A percentile compares a stretch with the other conserved stretches of the same genome.
phyloP scores from a whole-genome alignment of 2,113 vertebrate species.

The Donacobius atricapilla region DNA sequence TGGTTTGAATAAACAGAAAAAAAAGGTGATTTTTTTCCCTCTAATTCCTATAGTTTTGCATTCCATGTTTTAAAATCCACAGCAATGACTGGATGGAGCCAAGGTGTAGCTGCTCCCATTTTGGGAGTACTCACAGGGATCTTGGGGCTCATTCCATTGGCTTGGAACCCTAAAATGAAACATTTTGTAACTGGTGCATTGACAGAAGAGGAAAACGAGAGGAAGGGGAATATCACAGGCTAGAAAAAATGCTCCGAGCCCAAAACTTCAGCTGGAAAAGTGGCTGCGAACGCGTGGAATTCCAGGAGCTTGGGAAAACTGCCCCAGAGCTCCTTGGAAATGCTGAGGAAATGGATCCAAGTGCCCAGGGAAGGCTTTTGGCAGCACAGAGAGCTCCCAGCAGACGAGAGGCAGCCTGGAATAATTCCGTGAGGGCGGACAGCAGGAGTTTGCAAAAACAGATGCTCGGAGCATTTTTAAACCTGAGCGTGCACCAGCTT shows the following conservation, averaged over 20 bases:
- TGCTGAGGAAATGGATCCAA: background rate
- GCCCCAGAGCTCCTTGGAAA: background rate
- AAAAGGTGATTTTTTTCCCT: background rate
- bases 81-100: background rate
- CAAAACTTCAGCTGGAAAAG: slow-evolving; percentile 40
- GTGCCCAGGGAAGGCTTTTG: background rate
- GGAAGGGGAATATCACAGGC: background rate
- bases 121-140: background rate
- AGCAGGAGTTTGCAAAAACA: slow-evolving; percentile 12
- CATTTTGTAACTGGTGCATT: fast-evolving
- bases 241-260: background rate
- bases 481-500: background rate
- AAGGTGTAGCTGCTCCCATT: background rate
- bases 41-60: background rate
- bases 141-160: background rate
- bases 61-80: background rate
- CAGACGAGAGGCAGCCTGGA: background rate
- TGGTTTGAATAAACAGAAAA: background rate
- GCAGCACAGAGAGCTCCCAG: background rate
- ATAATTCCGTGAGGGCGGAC: background rate
- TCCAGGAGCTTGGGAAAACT: slow-evolving; percentile 7
- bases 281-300: background rate
- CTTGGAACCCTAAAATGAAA: background rate
- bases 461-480: slow-evolving; percentile 26
- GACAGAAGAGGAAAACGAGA: background rate